Conservation (phyloP, 2,113 vertebrate species). For the Ciconia boyciana region DNA sequence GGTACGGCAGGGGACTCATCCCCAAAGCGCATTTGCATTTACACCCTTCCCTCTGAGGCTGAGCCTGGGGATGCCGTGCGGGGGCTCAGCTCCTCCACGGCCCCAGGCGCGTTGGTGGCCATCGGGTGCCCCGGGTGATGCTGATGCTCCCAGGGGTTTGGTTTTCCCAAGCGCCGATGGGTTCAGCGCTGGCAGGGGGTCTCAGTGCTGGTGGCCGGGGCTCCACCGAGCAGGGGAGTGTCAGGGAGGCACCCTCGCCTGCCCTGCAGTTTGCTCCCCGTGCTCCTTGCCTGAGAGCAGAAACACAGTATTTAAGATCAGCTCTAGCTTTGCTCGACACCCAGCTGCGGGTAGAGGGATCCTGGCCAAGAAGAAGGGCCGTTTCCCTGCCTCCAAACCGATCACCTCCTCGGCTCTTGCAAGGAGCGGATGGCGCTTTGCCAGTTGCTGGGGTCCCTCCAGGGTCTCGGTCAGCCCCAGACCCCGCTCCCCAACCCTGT, state of each 20-base stretch:
- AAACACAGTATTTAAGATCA: background rate
- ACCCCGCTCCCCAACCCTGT: background rate
- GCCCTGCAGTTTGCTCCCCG: accelerated
- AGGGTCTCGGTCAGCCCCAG: background rate
- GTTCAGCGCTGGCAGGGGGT: background rate
- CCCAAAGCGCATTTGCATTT: background rate
- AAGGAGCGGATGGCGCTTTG: background rate
- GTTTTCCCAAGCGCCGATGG: background rate
- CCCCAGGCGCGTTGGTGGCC: accelerated
- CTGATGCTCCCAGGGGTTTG: background rate
- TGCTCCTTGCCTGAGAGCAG: background rate
- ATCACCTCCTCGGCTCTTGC: accelerated
- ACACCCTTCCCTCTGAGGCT: background rate
- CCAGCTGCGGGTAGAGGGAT: background rate
- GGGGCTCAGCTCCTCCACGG: background rate
- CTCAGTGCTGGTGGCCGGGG: accelerated
- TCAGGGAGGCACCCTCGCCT: no score
- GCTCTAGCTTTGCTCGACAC: background rate
- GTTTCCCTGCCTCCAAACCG: background rate
- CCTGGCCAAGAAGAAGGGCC: background rate
- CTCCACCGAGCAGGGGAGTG: accelerated
- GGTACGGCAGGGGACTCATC: accelerated
- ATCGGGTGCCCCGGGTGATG: accelerated
- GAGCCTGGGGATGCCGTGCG: accelerated
- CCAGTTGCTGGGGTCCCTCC: background rate